Conservation (phyloP, 2,797 vertebrate genomes). For the Brachymystax lenok region DNA sequence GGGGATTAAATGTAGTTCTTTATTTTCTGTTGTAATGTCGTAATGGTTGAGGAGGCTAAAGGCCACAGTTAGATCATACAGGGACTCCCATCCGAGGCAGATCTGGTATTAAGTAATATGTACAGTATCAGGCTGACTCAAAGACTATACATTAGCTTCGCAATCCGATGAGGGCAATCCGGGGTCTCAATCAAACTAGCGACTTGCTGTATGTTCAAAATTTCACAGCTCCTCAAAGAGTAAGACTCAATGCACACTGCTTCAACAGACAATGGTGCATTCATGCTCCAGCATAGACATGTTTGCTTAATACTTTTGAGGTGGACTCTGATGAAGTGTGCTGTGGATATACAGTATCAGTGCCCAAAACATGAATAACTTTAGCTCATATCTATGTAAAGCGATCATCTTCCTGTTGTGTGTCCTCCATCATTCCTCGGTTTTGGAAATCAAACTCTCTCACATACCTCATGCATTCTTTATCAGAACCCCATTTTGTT, state of each 20-base stretch:
- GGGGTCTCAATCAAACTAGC: background rate
- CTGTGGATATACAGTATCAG: background rate
- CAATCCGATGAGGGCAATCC: constrained; percentile 9
- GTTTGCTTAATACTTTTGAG: background rate
- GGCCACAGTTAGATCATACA: constrained; percentile 11
- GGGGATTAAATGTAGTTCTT: constrained; percentile 51
- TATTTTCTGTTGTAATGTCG: constrained; percentile 29
- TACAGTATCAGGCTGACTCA: constrained; percentile 11
- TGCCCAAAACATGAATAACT: background rate
- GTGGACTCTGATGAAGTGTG: background rate
- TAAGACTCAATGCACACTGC: no score
- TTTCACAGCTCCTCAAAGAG: no score
- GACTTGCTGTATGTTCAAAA: background rate
- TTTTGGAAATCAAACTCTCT: constrained; percentile 31
- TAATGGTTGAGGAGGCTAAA: background rate
- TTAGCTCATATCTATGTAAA: constrained; percentile 10
- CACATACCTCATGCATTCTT: constrained; percentile 48
- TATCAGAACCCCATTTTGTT: constrained; percentile 31
- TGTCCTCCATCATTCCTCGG: constrained; percentile 12
- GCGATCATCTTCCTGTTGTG: background rate
- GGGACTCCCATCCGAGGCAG: constrained; percentile 30
- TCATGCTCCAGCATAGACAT: no score
- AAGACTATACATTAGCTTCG: background rate
- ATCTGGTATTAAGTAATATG: constrained; percentile 7
- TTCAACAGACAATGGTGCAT: no score